Evolutionary conservation across 1,140 invertebrate genomes (phyloP), one percentile per base, ranked within the genome.

Genomic region (Meteorus sp.): DNA sequence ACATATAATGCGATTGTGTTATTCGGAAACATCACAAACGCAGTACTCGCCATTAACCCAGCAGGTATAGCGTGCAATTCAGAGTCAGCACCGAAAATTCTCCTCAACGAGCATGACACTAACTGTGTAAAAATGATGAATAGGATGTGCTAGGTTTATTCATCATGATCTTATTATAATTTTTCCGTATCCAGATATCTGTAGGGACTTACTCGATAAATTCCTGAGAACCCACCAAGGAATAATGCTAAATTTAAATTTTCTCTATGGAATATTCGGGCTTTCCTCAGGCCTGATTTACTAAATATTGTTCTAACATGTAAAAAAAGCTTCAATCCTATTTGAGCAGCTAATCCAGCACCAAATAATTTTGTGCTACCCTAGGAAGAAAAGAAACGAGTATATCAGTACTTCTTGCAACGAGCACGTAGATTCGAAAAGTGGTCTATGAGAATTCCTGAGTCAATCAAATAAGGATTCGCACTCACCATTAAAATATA

Each of bases 1-100:
- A 88, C 83, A 70, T 89, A 89, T 7, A 89, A 75, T 23, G 87
- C 84, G 58, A 89, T 80, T 2, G 87, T 88, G 48, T 84, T 87
- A 65, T 87, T 86, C 19, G 85, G 85, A 76, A 87, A 89, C 56
- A 84, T 81, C 1, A 73, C 76, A 72, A 88, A 89, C 25, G 85
- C 72, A 5, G 83, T 62, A 45, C 87, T 86, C 3, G 85, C 86
- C 23, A 88, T 54, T 52, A 88, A 68, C 48, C 85, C 86, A 37
- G 88, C 86, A 44, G 85, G 84, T 63, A 89, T 78, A 27, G 86
- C 86, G 70, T 82, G 80, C n/a, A 71, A 64, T 17, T 82, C 69
- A 39, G 84, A 82, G 75, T 89, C 86, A 60, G 79, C 78, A 17
- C 83, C 78, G 8, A 76, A 79, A 8, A 65, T 59, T 70, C 84